A percentile compares a stretch with the other conserved stretches of the same genome.
phyloP scores from a whole-genome alignment of 2,888 invertebrate species.

The Sisyra terminalis region DNA sequence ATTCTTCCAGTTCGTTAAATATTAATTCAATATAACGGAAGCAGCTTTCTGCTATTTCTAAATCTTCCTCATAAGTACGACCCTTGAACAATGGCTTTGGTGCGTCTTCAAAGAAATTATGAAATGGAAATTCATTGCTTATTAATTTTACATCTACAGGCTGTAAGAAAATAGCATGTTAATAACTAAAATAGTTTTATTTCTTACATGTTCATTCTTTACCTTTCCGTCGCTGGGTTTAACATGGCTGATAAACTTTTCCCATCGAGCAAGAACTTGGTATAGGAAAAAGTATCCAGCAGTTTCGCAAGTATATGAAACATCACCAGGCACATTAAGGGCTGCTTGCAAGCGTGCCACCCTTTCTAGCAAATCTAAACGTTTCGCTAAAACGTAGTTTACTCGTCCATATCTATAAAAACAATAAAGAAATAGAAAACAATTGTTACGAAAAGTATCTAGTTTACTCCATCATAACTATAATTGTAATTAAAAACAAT shows the following conservation, averaged over 20 bases:
- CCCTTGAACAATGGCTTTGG: slow-evolving; percentile 84
- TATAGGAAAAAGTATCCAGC: slow-evolving; percentile 96
- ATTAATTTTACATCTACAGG: slow-evolving; percentile 34
- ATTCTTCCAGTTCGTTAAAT: slow-evolving; percentile 94
- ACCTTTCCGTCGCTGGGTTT: slow-evolving; percentile 30
- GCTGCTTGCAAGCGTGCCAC: slow-evolving; percentile 81
- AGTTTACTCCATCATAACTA: too few species aligned
- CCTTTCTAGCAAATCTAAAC: slow-evolving; percentile 72
- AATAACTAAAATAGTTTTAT: slow-evolving; percentile 6
- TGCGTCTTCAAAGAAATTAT: slow-evolving; percentile 82
- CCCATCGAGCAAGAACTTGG: slow-evolving; percentile 84
- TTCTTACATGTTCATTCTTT: slow-evolving; percentile 11
- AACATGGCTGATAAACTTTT: slow-evolving; percentile 56
- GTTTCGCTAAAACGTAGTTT: slow-evolving; percentile 90
- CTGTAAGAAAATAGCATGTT: slow-evolving; percentile 14
- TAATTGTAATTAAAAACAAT: too few species aligned
- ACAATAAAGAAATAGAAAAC: background rate
- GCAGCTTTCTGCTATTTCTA: slow-evolving; percentile 83
- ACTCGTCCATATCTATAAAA: slow-evolving; percentile 78
- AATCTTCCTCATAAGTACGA: slow-evolving; percentile 58
- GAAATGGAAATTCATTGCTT: slow-evolving; percentile 80
- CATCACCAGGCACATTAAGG: slow-evolving; percentile 70
- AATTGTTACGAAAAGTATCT: too few species aligned
- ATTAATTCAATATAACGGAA: slow-evolving; percentile 89
- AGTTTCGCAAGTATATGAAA: slow-evolving; percentile 95